A percentile compares a stretch with the other conserved stretches of the same genome.
Conservation (phyloP, 2,113 vertebrate genomes). For the Pelecanus crispus region DNA sequence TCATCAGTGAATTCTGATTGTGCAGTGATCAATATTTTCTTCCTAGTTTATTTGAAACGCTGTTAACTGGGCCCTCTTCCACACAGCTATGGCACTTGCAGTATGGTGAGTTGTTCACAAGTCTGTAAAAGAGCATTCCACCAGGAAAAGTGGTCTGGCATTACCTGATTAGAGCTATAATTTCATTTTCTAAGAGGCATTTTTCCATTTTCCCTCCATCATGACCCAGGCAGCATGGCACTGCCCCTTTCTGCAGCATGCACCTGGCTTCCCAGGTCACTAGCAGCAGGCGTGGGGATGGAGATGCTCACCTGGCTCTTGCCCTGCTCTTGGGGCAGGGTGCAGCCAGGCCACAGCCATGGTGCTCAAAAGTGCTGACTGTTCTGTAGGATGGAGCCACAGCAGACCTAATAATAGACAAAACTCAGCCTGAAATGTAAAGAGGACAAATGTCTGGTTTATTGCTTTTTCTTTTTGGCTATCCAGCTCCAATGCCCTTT, state of each 20-base stretch:
- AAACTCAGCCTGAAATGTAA: not conserved
- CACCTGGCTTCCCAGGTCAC: not conserved
- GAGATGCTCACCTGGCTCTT: not conserved
- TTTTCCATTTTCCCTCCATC: not conserved
- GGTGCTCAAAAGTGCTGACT: not conserved
- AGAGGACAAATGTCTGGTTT: not conserved
- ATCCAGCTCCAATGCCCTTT: not conserved
- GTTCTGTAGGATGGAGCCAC: not conserved
- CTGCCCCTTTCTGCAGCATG: rapidly evolving
- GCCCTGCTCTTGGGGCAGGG: not conserved
- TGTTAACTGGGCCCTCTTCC: not conserved
- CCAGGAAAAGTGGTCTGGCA: not conserved
- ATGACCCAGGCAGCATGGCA: rapidly evolving
- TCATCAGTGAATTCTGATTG: not conserved
- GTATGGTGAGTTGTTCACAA: not conserved
- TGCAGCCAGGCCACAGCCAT: not conserved
- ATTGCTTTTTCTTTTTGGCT: not conserved
- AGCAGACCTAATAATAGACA: not conserved
- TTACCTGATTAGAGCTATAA: not conserved
- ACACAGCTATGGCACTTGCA: not conserved
- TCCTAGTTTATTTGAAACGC: not conserved
- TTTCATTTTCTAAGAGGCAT: not conserved
- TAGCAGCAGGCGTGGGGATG: not conserved
- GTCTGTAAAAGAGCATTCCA: not conserved
- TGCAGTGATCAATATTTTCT: not conserved